phyloP scores from a whole-genome alignment of 1,140 invertebrate species.

The Cydia splendana region DNA sequence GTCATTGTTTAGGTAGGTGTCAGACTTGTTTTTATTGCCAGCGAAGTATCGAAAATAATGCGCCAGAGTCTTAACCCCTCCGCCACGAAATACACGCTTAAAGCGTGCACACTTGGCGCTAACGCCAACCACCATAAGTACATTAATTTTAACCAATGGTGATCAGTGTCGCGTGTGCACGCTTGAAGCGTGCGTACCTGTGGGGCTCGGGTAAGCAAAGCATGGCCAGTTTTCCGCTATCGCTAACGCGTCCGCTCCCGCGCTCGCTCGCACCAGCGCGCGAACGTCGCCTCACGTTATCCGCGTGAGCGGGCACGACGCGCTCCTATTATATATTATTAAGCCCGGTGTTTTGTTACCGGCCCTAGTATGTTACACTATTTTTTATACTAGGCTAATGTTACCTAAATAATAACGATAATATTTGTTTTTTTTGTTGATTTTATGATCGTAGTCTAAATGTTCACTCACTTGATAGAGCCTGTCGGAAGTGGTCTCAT shows the following conservation, averaged over 20 bases:
- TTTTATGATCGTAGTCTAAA: background rate
- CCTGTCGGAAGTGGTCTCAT: background rate
- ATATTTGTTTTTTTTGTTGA: constrained; percentile 3
- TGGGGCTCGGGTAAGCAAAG: too few relatives aligned
- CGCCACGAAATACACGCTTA: too few relatives aligned
- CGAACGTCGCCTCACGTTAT: constrained; percentile 62
- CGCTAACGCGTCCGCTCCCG: background rate
- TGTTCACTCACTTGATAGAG: background rate
- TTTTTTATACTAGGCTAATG: background rate
- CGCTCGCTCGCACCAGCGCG: constrained; percentile 37
- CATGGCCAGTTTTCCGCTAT: background rate
- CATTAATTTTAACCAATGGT: too few relatives aligned
- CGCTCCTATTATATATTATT: constrained; percentile 65
- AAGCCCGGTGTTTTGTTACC: constrained; percentile 56
- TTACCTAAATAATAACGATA: constrained; percentile 14
- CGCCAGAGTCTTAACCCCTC: too few relatives aligned
- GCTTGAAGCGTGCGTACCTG: too few relatives aligned
- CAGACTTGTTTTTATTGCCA: too few relatives aligned
- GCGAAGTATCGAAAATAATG: too few relatives aligned
- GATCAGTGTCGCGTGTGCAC: too few relatives aligned
- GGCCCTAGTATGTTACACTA: constrained; percentile 26
- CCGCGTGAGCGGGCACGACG: constrained; percentile 50
- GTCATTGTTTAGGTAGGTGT: too few relatives aligned
- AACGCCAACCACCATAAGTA: too few relatives aligned
- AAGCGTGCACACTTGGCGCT: too few relatives aligned